Percentiles rank a stretch among this genome's conserved stretches.
Conservation (phyloP, 2,113 vertebrate genomes). For the Hippopotamus amphibius region DNA sequence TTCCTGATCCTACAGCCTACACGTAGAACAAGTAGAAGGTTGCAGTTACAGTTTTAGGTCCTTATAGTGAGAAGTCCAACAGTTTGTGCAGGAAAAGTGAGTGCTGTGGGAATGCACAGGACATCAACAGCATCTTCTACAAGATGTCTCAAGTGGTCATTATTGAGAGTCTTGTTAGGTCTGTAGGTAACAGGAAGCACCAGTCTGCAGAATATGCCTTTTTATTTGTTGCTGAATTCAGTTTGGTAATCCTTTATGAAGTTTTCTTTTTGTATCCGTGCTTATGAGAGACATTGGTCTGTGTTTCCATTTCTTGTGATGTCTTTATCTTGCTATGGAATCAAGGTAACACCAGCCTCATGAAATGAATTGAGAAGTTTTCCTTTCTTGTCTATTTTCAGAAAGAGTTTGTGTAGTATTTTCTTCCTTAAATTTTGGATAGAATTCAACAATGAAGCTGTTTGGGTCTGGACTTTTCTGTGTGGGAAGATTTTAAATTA, state of each 20-base stretch:
- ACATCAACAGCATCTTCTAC: not conserved
- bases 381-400: not conserved
- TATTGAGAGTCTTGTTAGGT: not conserved
- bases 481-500: not conserved
- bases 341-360: not conserved
- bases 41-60: not conserved
- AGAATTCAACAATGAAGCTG: not conserved
- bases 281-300: not conserved
- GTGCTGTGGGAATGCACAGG: too few species aligned
- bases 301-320: not conserved
- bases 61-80: not conserved
- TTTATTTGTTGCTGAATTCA: not conserved
- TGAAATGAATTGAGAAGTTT: not conserved
- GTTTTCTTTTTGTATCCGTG: not conserved
- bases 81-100: not conserved
- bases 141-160: not conserved
- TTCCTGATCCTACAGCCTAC: not conserved
- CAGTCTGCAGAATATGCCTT: not conserved
- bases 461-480: not conserved
- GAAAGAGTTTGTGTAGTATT: not conserved
- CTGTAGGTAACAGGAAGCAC: not conserved
- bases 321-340: not conserved
- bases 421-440: not conserved
- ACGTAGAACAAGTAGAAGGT: too few species aligned
- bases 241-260: not conserved